Evolutionary conservation across 2,888 invertebrate species (phyloP), one percentile per base, ranked within the genome.

Genomic region (Zygogramma bicolorata): DNA sequence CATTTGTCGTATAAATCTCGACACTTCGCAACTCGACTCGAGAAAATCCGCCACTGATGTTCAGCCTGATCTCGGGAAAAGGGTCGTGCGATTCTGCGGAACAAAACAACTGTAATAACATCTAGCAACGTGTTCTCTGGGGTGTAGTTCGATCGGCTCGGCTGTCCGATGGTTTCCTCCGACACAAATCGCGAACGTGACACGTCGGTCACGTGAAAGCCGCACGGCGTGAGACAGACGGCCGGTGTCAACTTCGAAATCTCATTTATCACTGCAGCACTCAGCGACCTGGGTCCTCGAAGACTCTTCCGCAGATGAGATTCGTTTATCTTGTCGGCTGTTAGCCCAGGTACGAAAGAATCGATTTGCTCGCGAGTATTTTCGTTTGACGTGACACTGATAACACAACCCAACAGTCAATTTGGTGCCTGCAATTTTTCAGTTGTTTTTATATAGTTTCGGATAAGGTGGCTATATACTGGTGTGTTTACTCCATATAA

Each of bases 81-180:
- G 61, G 57, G 63, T 18, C 34, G 78, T 78, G 81, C 81, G 81
- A 82, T 84, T 82, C 82, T 75, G 75, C 76, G 83, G 84, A 85
- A 84, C 84, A 83, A 85, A 86, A 85, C 86, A 86, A 85, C 83
- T 84, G 85, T 85, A 86, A 86, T 86, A 85, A 85, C 85, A 86
- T 85, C 84, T 79, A 85, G 83, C 81, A 84, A 83, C 82, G 81
- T 77, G 81, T 78, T 83, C 85, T 82, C 84, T 49, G 68, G 85
- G 83, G 85, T 80, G 82, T 79, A 79, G 81, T 86, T 85, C 82
- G 83, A 83, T 84, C 83, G 82, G 81, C 76, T 79, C 77, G 80
- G 80, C 82, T 79, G 81, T 74, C 80, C 79, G 81, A 80, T 79
- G 82, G 82, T 81, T 82, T 81, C 82, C 81, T 79, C 71, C 78